Percentiles rank a stretch among this genome's conserved stretches.
Conservation (phyloP, 2,797 vertebrate genomes). For the Micromesistius poutassou region DNA sequence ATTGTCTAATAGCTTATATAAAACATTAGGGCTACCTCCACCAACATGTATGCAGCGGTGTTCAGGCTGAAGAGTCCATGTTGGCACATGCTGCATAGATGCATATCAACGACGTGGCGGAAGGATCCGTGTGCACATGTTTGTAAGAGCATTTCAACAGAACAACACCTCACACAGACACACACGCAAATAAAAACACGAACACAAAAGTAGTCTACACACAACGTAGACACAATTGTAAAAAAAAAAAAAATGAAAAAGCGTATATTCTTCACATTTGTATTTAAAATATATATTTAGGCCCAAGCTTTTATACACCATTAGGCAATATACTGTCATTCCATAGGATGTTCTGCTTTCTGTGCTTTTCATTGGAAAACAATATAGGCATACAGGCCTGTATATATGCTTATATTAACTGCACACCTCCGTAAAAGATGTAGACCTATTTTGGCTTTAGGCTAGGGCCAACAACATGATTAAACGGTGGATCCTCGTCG, state of each 20-base stretch:
- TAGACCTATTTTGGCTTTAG: neutral
- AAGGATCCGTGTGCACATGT: no score
- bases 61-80: neutral
- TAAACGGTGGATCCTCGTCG: neutral
- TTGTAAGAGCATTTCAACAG: neutral
- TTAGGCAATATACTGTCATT: no score
- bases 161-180: neutral
- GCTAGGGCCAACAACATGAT: neutral
- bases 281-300: no score
- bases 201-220: neutral
- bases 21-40: neutral
- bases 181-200: neutral
- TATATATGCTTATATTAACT: no score
- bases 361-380: no score
- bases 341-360: no score
- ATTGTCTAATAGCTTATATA: neutral
- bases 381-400: no score
- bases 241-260: no score
- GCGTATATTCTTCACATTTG: no score
- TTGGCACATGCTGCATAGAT: neutral
- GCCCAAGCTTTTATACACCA: no score
- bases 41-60: neutral
- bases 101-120: neutral
- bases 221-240: neutral
- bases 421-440: no score